Evolutionary conservation across 2,113 vertebrate genomes (phyloP).

Genomic region (Salvelinus fontinalis): DNA sequence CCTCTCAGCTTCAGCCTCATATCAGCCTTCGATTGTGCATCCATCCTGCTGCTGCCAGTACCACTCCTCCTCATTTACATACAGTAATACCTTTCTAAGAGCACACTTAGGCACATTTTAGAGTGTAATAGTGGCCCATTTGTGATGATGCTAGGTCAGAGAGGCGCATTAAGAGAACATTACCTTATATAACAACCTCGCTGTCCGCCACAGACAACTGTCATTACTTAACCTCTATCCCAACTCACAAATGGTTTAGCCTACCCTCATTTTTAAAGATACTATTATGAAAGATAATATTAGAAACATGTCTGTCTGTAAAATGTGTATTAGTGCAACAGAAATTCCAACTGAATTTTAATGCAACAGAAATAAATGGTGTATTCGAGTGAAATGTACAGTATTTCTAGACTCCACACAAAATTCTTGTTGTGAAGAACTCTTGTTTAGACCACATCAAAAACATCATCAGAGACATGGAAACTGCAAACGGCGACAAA

Average conservation of each 20-base stretch:
- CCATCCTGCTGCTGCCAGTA: not conserved
- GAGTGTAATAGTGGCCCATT: constrained; percentile 32
- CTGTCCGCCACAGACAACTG: constrained; percentile 25
- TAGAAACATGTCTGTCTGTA: not conserved
- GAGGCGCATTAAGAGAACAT: constrained; percentile 49
- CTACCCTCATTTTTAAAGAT: constrained; percentile 19
- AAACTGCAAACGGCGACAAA: not conserved
- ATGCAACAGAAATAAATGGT: no score
- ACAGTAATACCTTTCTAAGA: not conserved
- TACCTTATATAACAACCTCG: constrained; percentile 57
- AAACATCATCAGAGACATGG: not conserved
- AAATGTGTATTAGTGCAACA: not conserved
- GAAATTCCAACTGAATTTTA: no score
- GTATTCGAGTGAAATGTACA: no score
- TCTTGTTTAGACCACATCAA: not conserved
- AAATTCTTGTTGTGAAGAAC: not conserved
- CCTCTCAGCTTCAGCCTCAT: not conserved
- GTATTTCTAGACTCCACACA: no score
- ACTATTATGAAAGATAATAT: not conserved
- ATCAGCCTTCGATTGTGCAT: constrained; percentile 5
- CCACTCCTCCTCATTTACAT: not conserved
- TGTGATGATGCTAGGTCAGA: constrained; percentile 50
- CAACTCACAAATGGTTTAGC: constrained; percentile 40
- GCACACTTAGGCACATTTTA: not conserved
- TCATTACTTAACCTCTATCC: constrained; percentile 9